These are phyloP conservation scores for Clusia tigrina DNA, from an alignment of 2,888 invertebrate genomes.

Conservation along the genomic window DNA sequence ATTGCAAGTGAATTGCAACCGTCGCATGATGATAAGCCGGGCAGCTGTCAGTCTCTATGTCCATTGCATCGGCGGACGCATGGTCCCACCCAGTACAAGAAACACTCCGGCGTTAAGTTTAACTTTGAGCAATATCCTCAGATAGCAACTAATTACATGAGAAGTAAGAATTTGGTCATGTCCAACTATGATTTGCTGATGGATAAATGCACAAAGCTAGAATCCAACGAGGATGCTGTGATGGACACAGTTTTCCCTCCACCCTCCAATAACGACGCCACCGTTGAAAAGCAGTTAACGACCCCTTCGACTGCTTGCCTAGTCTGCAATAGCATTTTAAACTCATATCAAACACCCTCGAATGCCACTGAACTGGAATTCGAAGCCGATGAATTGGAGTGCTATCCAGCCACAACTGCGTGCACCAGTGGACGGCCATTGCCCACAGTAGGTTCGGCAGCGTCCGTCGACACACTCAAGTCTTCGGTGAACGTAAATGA, in stretches of 20 bases:
- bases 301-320: slow-evolving; percentile 65
- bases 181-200: slow-evolving; percentile 58
- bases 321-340: slow-evolving; percentile 65
- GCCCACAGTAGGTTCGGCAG: slow-evolving; percentile 49
- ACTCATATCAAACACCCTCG: slow-evolving; percentile 76
- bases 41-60: slow-evolving; percentile 42
- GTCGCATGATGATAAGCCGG: slow-evolving; percentile 1
- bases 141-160: slow-evolving; percentile 78
- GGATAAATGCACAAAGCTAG: slow-evolving; percentile 58
- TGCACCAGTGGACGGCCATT: slow-evolving; percentile 33
- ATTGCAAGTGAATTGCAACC: slow-evolving; percentile 40
- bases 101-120: slow-evolving; percentile 74
- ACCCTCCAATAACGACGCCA: not conserved
- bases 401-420: slow-evolving; percentile 40
- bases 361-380: slow-evolving; percentile 78
- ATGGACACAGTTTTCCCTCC: slow-evolving; percentile 38
- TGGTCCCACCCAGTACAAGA: slow-evolving; percentile 42
- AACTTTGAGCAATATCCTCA: slow-evolving; percentile 78
- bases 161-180: slow-evolving; percentile 74
- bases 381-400: slow-evolving; percentile 44
- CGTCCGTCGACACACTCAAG: slow-evolving; percentile 56
- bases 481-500: slow-evolving; percentile 40
- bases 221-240: slow-evolving; percentile 42
- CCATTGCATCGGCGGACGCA: slow-evolving; percentile 55
- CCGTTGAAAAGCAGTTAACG: not conserved